phyloP scores from a whole-genome alignment of 2,113 vertebrate species.

The Tretioscincus oriximinensis region DNA sequence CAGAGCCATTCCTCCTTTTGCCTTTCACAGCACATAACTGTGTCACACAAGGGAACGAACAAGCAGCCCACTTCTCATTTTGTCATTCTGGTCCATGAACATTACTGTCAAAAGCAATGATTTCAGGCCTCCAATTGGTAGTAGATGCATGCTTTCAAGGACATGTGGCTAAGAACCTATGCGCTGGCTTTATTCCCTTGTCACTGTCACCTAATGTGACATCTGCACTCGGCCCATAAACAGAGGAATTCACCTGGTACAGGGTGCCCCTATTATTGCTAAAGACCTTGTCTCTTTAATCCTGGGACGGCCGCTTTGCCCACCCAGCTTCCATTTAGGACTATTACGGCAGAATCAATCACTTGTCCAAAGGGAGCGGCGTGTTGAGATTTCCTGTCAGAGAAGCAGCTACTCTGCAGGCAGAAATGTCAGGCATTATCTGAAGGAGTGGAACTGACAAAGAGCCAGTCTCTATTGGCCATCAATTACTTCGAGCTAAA shows the following conservation, averaged over 20 bases:
- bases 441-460: conserved; percentile 78
- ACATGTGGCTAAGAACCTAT: conserved; percentile 21
- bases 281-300: conserved; percentile 74
- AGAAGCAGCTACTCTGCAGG: conserved; percentile 61
- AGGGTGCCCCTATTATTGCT: conserved; percentile 85
- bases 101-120: conserved; percentile 59
- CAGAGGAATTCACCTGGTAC: conserved; percentile 84
- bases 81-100: conserved; percentile 35
- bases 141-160: conserved; percentile 14
- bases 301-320: conserved; percentile 33
- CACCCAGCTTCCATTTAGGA: conserved; percentile 81
- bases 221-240: conserved; percentile 78
- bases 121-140: conserved; percentile 17
- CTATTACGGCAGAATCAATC: conserved; percentile 85
- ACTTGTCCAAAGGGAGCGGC: conserved; percentile 73
- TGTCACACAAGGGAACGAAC: not conserved
- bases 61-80: not conserved
- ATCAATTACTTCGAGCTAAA: conserved; percentile 66
- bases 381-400: conserved; percentile 52
- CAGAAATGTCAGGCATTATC: conserved; percentile 59
- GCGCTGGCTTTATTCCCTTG: conserved; percentile 36
- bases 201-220: conserved; percentile 81
- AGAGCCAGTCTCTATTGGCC: conserved; percentile 73
- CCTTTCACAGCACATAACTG: conserved; percentile 6
- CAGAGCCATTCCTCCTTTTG: fast-evolving